Evolutionary conservation across 2,888 invertebrate species (phyloP).

Genomic region (Drosophila melanosoma): DNA sequence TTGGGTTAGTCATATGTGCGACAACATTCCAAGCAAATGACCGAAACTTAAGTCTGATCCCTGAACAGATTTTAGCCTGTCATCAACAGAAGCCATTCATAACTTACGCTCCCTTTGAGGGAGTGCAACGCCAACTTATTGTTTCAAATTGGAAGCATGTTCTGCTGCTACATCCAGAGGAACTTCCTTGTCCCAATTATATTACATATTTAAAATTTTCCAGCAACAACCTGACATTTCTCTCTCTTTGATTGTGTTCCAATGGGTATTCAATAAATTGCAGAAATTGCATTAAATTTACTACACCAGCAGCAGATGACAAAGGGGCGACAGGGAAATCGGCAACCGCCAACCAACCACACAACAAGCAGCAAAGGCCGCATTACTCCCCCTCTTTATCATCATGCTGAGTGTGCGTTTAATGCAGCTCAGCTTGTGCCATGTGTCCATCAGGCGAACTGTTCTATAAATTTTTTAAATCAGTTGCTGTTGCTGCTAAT

Average conservation of each 20-base stretch:
- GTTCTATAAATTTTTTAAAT: constrained; percentile 30
- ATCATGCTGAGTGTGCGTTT: constrained; percentile 10
- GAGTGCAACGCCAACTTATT: not conserved
- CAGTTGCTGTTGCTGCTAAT: constrained; percentile 31
- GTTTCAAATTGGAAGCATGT: constrained; percentile 21
- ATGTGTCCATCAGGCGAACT: not conserved
- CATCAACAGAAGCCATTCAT: constrained; percentile 21
- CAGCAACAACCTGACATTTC: constrained; percentile 5
- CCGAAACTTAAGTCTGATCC: constrained; percentile 23
- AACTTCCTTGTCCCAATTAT: constrained; percentile 14
- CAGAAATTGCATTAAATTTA: constrained; percentile 45
- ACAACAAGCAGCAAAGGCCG: not conserved
- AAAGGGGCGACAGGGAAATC: constrained; percentile 12
- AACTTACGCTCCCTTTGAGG: constrained; percentile 1
- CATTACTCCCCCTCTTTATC: constrained; percentile 1
- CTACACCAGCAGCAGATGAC: constrained; percentile 25
- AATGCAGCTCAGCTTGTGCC: constrained; percentile 8
- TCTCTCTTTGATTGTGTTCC: not conserved
- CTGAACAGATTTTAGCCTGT: constrained; percentile 12
- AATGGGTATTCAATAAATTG: constrained; percentile 41
- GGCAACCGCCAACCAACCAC: constrained; percentile 1
- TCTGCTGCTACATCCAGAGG: constrained; percentile 10
- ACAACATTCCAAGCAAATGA: constrained; percentile 32
- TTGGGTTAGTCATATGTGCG: not conserved
- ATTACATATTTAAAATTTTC: constrained; percentile 18